Base-by-base conservation (phyloP, 2,113 vertebrate genomes). In the Gobio gobio region DNA sequence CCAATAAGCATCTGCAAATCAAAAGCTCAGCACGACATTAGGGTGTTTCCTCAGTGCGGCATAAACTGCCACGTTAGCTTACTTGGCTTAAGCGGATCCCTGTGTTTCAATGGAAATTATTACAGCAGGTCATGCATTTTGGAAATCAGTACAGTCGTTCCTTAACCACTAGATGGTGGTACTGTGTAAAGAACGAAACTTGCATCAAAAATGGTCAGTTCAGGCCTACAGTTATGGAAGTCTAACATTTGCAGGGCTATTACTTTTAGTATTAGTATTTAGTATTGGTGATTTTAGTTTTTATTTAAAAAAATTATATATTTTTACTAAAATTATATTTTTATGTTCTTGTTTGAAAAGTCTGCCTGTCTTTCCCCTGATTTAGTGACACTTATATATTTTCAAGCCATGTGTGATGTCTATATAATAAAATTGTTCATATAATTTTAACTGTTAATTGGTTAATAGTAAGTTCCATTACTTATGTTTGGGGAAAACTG, bases 141-240 rank as follows among this genome's bases (percentile, higher is more conserved):
- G 8, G 4, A 29, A 43, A 59, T 24, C 20, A 36, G 20, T 18
- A 40, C 59, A 49, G 33, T 76, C 22, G 9, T 26, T 54, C 47
- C 74, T 9, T 77, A n/a, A 22, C 16, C 79, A 51, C 79, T 33
- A 66, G 79, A 81, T 81, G 79, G 79, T 45, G 1, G 12, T 54
- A 13, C 45, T 54, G 24, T n/a, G 2, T 22, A 63, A 47, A 63
- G 6, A 43, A 58, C 2, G 1, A 33, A 14, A 33, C 18, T 70
- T 70, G 66, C 10, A 47, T n/a, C 3, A 5, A 22, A 45, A 45
- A n/a, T 45, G 61, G 54, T 56, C 12, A 1, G 61, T 29, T 29
- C 24, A 64, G 7, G 54, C 18, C 54, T 22, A 56, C 18, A 56
- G 7, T 6, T 22, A 56, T 22, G 18, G 54, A 56, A 20, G 7